Conservation (phyloP, 1,140 invertebrate genomes). For the Pseudomyrmex cubaensis region DNA sequence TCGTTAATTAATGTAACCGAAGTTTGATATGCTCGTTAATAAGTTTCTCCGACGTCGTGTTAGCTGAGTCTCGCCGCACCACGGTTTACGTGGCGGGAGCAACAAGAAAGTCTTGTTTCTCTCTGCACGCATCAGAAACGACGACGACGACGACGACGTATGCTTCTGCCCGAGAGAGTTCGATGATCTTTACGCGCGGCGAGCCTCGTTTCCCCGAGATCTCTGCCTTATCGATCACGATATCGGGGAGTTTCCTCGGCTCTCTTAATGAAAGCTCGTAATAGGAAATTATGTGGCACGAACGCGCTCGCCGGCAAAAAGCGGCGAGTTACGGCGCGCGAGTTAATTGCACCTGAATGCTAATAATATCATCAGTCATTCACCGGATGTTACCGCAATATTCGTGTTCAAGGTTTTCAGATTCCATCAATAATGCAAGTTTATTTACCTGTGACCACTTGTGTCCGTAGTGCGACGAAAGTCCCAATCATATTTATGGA, state of each 20-base stretch:
- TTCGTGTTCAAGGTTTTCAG: slow-evolving; percentile 11
- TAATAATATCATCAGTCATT: slow-evolving; percentile 29
- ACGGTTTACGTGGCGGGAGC: slow-evolving; percentile 59
- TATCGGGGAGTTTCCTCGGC: slow-evolving; percentile 13
- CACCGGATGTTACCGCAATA: slow-evolving; percentile 1
- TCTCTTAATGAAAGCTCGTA: slow-evolving; percentile 36
- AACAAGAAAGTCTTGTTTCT: slow-evolving; percentile 53
- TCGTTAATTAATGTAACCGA: no score
- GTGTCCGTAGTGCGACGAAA: background rate
- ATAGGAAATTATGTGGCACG: slow-evolving; percentile 33
- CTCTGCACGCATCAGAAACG: slow-evolving; percentile 21
- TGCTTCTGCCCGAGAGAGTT: slow-evolving; percentile 25
- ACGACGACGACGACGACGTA: background rate
- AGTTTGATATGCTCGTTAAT: background rate
- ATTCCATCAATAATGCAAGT: background rate
- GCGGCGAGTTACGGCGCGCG: slow-evolving; percentile 9
- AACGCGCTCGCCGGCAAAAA: slow-evolving; percentile 20
- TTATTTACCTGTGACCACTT: background rate
- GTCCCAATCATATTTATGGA: background rate
- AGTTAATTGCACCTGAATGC: slow-evolving; percentile 39
- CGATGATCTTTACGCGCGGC: slow-evolving; percentile 58
- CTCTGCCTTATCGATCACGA: slow-evolving; percentile 63
- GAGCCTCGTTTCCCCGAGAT: slow-evolving; percentile 12
- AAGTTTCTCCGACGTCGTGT: slow-evolving; percentile 1
- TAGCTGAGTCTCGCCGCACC: slow-evolving; percentile 43